These are phyloP conservation scores for Zaprionus bogoriensis DNA, from an alignment of 2,888 invertebrate species.

Conservation along the genomic window DNA sequence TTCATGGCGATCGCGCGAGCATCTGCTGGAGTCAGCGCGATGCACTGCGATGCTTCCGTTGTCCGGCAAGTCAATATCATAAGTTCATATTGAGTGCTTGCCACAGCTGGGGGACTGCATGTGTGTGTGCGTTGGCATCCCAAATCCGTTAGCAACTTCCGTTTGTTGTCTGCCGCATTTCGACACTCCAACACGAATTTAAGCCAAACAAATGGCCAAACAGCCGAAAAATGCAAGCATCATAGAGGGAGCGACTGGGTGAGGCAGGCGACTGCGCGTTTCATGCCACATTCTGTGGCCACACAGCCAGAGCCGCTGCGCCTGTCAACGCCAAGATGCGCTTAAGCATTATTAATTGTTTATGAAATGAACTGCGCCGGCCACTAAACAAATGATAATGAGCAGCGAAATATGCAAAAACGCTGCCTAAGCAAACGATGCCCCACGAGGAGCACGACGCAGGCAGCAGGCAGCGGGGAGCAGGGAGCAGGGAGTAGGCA, in stretches of 20 bases:
- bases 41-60: too few relatives aligned
- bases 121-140: slow-evolving; percentile 36
- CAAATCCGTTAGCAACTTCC: slow-evolving; percentile 63
- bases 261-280: not conserved
- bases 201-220: slow-evolving; percentile 70
- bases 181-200: slow-evolving; percentile 46
- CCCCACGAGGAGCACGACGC: not conserved
- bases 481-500: not conserved
- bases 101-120: slow-evolving; percentile 25
- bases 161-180: slow-evolving; percentile 60
- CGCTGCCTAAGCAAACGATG: slow-evolving; percentile 39
- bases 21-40: not conserved
- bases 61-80: slow-evolving; percentile 22
- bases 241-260: not conserved
- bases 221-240: slow-evolving; percentile 47
- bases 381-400: slow-evolving; percentile 70
- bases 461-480: not conserved
- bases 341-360: slow-evolving; percentile 76
- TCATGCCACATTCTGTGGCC: slow-evolving; percentile 32
- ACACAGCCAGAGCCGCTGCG: slow-evolving; percentile 40
- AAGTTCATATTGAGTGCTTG: slow-evolving; percentile 40
- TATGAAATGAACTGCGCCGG: slow-evolving; percentile 72
- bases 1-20: slow-evolving; percentile 3
- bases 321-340: slow-evolving; percentile 74
- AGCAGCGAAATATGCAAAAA: slow-evolving; percentile 72